phyloP scores from a whole-genome alignment of 2,888 invertebrate genomes.

The Ectropis crepuscularia region DNA sequence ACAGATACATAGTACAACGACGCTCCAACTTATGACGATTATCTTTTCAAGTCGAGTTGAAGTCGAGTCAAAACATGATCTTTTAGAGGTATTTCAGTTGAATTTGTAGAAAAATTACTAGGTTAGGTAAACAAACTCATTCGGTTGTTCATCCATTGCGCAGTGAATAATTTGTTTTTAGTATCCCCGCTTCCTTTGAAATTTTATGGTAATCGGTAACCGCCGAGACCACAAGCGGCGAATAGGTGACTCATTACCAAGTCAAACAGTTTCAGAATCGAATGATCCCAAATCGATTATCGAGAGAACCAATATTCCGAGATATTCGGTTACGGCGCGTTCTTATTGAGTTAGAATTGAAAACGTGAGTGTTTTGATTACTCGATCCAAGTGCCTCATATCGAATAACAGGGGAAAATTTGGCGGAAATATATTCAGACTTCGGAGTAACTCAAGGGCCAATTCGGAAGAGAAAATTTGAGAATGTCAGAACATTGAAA shows the following conservation, averaged over 20 bases:
- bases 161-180: not conserved
- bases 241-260: constrained; percentile 51
- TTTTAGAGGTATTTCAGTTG: too few relatives aligned
- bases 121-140: too few relatives aligned
- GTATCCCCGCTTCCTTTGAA: constrained; percentile 1
- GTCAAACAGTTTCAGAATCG: constrained; percentile 45
- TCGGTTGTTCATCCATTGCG: too few relatives aligned
- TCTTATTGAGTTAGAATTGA: constrained; percentile 29
- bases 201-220: constrained; percentile 23
- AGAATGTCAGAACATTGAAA: too few relatives aligned
- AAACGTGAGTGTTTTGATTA: constrained; percentile 28
- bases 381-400: constrained; percentile 13
- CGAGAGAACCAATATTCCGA: constrained; percentile 27
- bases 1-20: too few relatives aligned
- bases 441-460: not conserved
- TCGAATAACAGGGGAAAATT: constrained; percentile 7
- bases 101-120: too few relatives aligned
- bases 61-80: too few relatives aligned
- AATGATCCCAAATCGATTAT: constrained; percentile 45
- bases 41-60: too few relatives aligned
- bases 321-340: constrained; percentile 21
- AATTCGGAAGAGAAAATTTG: too few relatives aligned
- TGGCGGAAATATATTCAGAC: not conserved
- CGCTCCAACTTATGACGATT: too few relatives aligned
- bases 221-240: constrained; percentile 33